These are phyloP conservation scores for Lampris incognitus DNA, from an alignment of 2,113 vertebrate species.

Conservation along the genomic window DNA sequence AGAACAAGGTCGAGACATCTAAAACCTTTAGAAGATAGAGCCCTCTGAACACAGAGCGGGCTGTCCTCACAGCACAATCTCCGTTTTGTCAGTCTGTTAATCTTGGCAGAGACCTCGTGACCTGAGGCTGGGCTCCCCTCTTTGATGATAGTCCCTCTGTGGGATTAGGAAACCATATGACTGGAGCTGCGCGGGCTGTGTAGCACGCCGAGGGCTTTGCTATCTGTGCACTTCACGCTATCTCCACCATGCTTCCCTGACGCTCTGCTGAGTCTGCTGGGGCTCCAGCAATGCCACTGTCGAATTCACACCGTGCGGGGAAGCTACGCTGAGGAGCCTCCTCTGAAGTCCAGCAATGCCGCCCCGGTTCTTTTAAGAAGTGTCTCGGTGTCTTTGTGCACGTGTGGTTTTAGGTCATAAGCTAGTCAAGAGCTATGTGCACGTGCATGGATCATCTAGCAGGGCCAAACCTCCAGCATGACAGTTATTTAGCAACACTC, in stretches of 20 bases:
- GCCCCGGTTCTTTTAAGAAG: background rate
- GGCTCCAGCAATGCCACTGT: constrained; percentile 22
- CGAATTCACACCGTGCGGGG: constrained; percentile 19
- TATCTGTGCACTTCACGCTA: constrained; percentile 29
- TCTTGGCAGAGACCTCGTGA: constrained; percentile 17
- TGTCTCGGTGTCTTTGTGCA: constrained; percentile 32
- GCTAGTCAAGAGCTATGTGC: constrained; percentile 44
- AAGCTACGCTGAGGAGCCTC: constrained; percentile 32
- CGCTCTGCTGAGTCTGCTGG: background rate
- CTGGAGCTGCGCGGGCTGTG: constrained; percentile 3
- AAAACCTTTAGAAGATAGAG: background rate
- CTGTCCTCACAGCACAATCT: background rate
- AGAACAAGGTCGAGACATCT: background rate
- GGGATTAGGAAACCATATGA: constrained; percentile 9
- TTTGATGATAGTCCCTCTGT: constrained; percentile 29
- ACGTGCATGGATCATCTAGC: constrained; percentile 18
- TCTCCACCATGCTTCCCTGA: constrained; percentile 27
- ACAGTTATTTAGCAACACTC: no score
- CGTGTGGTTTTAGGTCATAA: constrained; percentile 45
- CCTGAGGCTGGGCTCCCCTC: constrained; percentile 7
- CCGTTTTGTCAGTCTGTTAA: background rate
- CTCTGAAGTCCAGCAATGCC: constrained; percentile 14
- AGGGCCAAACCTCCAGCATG: background rate
- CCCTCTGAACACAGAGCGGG: background rate
- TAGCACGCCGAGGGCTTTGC: background rate